Conservation (phyloP, 2,888 invertebrate species). For the Stenodera caucasica region DNA sequence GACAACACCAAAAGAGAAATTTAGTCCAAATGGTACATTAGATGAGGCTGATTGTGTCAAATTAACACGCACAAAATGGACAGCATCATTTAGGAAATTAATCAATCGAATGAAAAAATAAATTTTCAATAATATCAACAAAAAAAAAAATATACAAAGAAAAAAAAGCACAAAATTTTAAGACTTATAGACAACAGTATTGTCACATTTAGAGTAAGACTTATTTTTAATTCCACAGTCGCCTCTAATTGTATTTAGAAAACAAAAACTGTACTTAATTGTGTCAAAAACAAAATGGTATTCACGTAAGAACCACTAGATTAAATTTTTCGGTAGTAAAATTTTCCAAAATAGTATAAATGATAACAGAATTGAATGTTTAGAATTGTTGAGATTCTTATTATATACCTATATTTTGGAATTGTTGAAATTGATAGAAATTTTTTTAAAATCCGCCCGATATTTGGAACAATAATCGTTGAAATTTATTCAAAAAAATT, state of each 20-base stretch:
- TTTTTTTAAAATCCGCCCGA: conserved; percentile 4
- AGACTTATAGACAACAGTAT: background rate
- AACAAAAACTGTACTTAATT: background rate
- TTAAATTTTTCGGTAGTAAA: background rate
- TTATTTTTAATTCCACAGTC: background rate
- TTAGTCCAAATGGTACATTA: conserved; percentile 49
- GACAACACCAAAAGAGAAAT: conserved; percentile 55
- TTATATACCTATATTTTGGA: no score
- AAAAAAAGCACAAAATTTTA: background rate
- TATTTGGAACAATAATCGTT: background rate
- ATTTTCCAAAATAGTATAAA: background rate
- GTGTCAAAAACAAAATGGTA: background rate
- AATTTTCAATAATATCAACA: conserved; percentile 6
- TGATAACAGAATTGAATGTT: no score
- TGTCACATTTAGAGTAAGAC: background rate
- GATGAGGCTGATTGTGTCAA: conserved; percentile 55
- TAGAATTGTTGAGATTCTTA: no score
- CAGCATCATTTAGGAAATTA: conserved; percentile 63
- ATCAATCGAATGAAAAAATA: conserved; percentile 54
- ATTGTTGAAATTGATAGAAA: background rate
- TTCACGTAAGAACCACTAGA: background rate
- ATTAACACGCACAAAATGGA: conserved; percentile 62
- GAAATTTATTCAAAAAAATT: background rate
- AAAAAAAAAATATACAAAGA: no score
- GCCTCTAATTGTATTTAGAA: background rate